phyloP scores from a whole-genome alignment of 2,113 vertebrate genomes.

The Petrocephalus microphthalmus region DNA sequence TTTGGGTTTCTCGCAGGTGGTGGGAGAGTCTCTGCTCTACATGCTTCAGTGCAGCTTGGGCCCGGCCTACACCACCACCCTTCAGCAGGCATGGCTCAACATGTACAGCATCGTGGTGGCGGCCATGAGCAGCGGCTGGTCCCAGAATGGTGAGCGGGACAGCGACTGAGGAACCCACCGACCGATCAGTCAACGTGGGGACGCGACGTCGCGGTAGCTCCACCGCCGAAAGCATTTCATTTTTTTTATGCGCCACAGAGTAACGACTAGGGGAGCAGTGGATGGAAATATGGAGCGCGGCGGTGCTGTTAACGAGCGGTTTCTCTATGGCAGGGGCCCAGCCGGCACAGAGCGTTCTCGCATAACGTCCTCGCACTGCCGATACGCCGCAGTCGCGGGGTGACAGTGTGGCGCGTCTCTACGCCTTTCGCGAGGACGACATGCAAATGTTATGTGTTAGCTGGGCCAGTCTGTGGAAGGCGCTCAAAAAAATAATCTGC shows the following conservation, averaged over 20 bases:
- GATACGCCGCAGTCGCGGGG: neutral
- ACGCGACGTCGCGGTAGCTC: neutral
- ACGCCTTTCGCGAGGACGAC: conserved; percentile 16
- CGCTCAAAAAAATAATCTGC: conserved; percentile 28
- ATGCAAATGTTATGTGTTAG: conserved; percentile 16
- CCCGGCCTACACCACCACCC: conserved; percentile 69
- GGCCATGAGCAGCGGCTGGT: conserved; percentile 80
- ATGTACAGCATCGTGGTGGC: conserved; percentile 78
- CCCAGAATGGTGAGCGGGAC: conserved; percentile 61
- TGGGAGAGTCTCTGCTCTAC: conserved; percentile 84
- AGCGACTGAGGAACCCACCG: conserved; percentile 47
- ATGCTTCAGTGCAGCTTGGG: conserved; percentile 87
- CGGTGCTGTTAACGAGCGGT: neutral
- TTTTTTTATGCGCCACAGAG: neutral
- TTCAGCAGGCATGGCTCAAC: conserved; percentile 79
- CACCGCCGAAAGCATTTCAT: neutral
- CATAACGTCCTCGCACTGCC: neutral
- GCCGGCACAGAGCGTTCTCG: neutral
- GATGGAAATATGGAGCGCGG: neutral
- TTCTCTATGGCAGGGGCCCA: conserved; percentile 6
- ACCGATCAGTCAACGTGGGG: neutral
- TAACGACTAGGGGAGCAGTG: neutral
- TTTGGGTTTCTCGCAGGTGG: conserved; percentile 59
- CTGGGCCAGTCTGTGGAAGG: conserved; percentile 15
- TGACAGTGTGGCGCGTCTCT: neutral